These are phyloP conservation scores for Lepisosteus osseus DNA, from an alignment of 2,113 vertebrate species.

Conservation along the genomic window DNA sequence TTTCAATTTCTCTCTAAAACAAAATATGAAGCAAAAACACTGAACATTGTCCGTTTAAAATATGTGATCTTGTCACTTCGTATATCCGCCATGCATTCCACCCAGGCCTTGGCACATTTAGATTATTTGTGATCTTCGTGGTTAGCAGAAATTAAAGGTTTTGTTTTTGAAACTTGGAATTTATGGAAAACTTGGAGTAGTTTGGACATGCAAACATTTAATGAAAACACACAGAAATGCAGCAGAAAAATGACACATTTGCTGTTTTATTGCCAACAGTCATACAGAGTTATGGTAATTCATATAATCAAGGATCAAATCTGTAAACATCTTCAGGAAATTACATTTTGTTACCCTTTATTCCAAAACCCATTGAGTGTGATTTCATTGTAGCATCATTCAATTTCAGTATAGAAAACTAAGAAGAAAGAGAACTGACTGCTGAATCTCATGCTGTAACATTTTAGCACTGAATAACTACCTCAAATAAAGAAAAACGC, in stretches of 20 bases:
- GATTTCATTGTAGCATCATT: conserved; percentile 49
- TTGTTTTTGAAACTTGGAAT: too few species aligned
- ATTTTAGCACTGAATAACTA: conserved; percentile 60
- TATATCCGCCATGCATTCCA: too few species aligned
- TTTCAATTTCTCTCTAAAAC: too few species aligned
- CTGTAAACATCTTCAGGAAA: conserved; percentile 67
- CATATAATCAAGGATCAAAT: conserved; percentile 65
- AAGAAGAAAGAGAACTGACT: conserved; percentile 38
- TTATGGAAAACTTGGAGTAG: too few species aligned
- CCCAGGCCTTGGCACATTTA: too few species aligned
- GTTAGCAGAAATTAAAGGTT: too few species aligned
- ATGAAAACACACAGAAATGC: neutral
- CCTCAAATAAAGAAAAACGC: conserved; percentile 58
- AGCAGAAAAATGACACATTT: conserved; percentile 40
- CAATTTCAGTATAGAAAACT: conserved; percentile 54
- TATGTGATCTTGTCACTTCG: too few species aligned
- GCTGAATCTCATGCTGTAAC: conserved; percentile 54
- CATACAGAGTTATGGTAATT: conserved; percentile 61
- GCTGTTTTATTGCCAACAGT: conserved; percentile 75
- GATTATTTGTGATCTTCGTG: too few species aligned
- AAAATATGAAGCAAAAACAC: too few species aligned
- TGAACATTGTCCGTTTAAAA: too few species aligned
- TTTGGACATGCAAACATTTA: neutral
- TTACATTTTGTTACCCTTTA: conserved; percentile 48
- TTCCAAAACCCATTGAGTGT: conserved; percentile 58